Evolutionary conservation across 2,113 vertebrate genomes (phyloP).

Genomic region (Onychorhynchus coronatus): DNA sequence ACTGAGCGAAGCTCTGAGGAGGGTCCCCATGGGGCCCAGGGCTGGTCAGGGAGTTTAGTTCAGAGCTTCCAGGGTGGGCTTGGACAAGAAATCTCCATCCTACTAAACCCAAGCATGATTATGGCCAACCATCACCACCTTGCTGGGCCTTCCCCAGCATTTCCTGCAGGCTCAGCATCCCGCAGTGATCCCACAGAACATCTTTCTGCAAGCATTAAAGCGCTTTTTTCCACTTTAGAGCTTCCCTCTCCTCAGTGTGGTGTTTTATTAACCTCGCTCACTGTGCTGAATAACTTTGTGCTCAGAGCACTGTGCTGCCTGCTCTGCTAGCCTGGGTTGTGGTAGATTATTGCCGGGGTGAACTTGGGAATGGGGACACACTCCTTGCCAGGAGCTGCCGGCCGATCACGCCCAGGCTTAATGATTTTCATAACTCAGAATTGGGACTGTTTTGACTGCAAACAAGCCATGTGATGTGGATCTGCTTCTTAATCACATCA

Average conservation of each 20-base stretch:
- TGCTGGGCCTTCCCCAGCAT: neutral
- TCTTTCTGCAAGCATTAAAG: neutral
- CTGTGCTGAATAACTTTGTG: neutral
- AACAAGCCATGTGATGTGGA: neutral
- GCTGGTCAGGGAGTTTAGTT: neutral
- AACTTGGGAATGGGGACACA: neutral
- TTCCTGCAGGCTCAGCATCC: neutral
- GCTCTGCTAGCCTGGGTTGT: neutral
- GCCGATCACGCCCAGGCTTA: neutral
- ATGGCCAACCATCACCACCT: neutral
- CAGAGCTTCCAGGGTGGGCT: neutral
- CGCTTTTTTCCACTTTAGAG: neutral
- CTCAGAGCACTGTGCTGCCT: rapidly evolving
- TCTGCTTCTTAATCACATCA: slow-evolving; percentile 58
- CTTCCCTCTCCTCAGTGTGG: neutral
- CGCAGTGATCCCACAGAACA: neutral
- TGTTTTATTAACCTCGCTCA: neutral
- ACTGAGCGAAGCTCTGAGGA: neutral
- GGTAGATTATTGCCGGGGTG: neutral
- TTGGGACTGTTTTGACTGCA: slow-evolving; percentile 22
- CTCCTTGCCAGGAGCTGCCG: neutral
- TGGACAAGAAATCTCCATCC: neutral
- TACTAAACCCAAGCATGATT: neutral
- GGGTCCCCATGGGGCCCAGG: neutral
- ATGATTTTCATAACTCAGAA: neutral